Conservation (phyloP, 2,888 invertebrate genomes). For the Dolomedes plantarius region DNA sequence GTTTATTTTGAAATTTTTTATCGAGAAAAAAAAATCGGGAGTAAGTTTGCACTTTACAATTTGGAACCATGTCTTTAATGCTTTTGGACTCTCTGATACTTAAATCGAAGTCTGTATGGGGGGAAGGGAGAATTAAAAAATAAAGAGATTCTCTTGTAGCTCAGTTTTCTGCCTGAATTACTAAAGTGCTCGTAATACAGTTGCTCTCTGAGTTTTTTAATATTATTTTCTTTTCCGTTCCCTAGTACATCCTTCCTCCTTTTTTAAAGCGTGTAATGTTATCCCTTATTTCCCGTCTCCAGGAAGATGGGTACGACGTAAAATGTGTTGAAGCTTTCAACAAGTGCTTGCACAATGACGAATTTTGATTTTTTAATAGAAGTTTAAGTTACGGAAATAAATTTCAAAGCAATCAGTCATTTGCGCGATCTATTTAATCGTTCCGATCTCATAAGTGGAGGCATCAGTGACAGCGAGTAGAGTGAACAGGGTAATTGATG, state of each 20-base stretch:
- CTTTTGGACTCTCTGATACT: slow-evolving; percentile 51
- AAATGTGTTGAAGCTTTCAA: slow-evolving; percentile 16
- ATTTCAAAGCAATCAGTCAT: background rate
- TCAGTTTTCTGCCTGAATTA: slow-evolving; percentile 67
- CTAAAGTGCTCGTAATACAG: slow-evolving; percentile 70
- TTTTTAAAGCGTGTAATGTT: slow-evolving; percentile 11
- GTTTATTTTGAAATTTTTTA: slow-evolving; percentile 28
- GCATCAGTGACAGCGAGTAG: background rate
- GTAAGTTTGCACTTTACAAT: slow-evolving; percentile 70
- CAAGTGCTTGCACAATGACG: slow-evolving; percentile 7
- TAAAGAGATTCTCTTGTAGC: slow-evolving; percentile 31
- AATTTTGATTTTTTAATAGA: slow-evolving; percentile 3
- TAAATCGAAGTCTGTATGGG: slow-evolving; percentile 53
- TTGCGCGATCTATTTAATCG: background rate
- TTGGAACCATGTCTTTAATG: slow-evolving; percentile 60
- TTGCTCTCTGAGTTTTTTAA: slow-evolving; percentile 26
- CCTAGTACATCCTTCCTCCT: background rate
- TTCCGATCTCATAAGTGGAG: background rate
- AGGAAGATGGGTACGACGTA: background rate
- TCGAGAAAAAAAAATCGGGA: slow-evolving; percentile 17
- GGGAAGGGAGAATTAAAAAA: slow-evolving; percentile 38
- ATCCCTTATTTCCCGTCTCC: background rate
- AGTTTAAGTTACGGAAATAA: background rate
- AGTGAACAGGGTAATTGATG: background rate
- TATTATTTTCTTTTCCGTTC: background rate